A percentile compares a stretch with the other conserved stretches of the same genome.
phyloP scores from a whole-genome alignment of 2,113 vertebrate species.

The Oreocharis arfaki region DNA sequence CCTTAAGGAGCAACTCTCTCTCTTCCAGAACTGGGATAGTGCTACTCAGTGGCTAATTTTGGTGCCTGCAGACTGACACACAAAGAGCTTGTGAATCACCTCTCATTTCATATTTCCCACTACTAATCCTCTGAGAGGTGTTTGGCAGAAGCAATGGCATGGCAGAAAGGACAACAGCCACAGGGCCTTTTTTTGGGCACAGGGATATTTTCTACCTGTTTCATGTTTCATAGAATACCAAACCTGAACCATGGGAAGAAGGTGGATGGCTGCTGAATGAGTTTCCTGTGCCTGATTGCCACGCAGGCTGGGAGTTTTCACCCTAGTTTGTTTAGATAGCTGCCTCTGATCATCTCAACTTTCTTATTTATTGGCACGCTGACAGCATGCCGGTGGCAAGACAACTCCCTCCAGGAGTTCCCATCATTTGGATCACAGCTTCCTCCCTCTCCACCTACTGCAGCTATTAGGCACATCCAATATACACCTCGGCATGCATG shows the following conservation, averaged over 20 bases:
- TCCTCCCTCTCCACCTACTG: conserved; percentile 58
- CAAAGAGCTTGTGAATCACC: neutral
- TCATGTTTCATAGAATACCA: neutral
- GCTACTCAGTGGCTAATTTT: neutral
- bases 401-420: conserved; percentile 60
- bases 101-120: neutral
- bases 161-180: neutral
- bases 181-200: neutral
- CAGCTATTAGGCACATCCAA: conserved; percentile 24
- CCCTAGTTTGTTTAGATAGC: conserved; percentile 41
- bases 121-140: neutral
- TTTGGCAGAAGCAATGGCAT: neutral
- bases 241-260: neutral
- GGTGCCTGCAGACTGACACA: neutral
- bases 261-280: neutral
- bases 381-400: conserved; percentile 50
- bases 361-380: conserved; percentile 36
- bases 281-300: neutral
- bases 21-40: neutral
- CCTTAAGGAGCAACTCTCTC: neutral
- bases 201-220: neutral
- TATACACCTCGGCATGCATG: conserved; percentile 20
- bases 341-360: conserved; percentile 33
- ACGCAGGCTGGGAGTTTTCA: neutral
- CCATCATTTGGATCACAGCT: conserved; percentile 42